A percentile compares a stretch with the other conserved stretches of the same genome.
phyloP scores from a whole-genome alignment of 1,140 invertebrate species.

The Drosophila azteca region DNA sequence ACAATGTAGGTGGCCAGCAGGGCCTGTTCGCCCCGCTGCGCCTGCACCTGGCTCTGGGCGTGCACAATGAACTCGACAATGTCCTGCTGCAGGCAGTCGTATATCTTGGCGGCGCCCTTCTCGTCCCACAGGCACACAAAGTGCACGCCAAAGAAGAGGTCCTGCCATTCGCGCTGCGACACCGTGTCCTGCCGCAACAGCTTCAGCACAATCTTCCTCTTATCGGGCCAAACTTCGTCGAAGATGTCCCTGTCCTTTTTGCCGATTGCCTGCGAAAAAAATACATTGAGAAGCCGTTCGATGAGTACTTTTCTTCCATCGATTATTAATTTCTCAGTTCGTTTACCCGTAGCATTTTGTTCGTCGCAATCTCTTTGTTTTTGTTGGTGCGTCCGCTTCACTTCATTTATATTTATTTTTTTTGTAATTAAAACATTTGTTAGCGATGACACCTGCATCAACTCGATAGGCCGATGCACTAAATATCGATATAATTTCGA shows the following conservation, averaged over 20 bases:
- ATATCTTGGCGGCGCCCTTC: constrained; percentile 94
- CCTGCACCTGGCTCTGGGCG: constrained; percentile 94
- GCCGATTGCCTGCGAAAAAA: constrained; percentile 65
- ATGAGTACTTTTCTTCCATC: constrained; percentile 7
- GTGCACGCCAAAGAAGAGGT: constrained; percentile 97
- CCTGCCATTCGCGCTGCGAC: constrained; percentile 97
- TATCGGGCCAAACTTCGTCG: constrained; percentile 97
- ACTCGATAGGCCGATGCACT: too few species aligned
- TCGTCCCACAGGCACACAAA: constrained; percentile 98
- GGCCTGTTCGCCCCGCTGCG: constrained; percentile 96
- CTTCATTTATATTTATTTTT: constrained; percentile 49
- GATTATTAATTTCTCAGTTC: constrained; percentile 25
- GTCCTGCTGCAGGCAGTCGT: constrained; percentile 94
- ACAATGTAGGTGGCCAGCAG: constrained; percentile 97
- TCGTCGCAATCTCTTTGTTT: constrained; percentile 52
- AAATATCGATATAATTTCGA: too few species aligned
- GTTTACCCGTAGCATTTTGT: constrained; percentile 63
- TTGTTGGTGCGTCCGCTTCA: constrained; percentile 44
- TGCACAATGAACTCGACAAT: constrained; percentile 97
- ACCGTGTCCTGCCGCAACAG: constrained; percentile 95
- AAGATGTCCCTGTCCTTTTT: constrained; percentile 85
- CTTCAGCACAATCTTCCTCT: constrained; percentile 96
- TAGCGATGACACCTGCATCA: constrained; percentile 9
- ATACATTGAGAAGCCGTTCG: neutral
- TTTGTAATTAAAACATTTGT: constrained; percentile 34